Percentiles rank a stretch among this genome's conserved stretches.
Conservation (phyloP, 2,888 invertebrate species). For the Trachelus iudaicus region DNA sequence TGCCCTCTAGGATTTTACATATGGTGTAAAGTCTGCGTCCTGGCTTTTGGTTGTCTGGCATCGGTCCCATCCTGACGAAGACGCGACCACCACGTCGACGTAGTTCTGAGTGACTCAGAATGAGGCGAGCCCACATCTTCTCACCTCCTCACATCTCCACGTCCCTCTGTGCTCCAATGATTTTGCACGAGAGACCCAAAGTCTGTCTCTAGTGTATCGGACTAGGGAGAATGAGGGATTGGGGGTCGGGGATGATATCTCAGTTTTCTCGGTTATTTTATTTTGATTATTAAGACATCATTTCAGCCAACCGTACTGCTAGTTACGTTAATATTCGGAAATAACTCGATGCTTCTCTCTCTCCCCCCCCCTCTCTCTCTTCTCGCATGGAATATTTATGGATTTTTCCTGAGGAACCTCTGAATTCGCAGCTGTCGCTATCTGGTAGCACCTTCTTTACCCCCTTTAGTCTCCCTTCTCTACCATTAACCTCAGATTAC, state of each 20-base stretch:
- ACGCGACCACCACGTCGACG: background rate
- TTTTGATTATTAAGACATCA: background rate
- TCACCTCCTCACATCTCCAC: background rate
- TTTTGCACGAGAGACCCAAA: background rate
- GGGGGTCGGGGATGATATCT: background rate
- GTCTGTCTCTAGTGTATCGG: background rate
- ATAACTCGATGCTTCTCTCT: background rate
- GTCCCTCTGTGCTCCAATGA: background rate
- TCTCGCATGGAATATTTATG: background rate
- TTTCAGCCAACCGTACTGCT: background rate
- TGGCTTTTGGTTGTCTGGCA: background rate
- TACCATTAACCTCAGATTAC: background rate
- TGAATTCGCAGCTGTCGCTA: background rate
- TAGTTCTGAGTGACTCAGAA: background rate
- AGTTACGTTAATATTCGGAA: conserved; percentile 3
- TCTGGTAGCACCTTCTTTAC: background rate
- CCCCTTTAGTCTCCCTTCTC: background rate
- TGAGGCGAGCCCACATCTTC: background rate
- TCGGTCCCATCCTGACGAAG: background rate
- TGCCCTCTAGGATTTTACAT: background rate
- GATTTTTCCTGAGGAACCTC: background rate
- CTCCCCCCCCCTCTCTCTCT: background rate
- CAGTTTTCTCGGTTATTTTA: background rate
- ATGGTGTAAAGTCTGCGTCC: background rate
- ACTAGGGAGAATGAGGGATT: background rate